Evolutionary conservation across 2,113 vertebrate species (phyloP), one percentile per base, ranked within the genome.

Genomic region (Columbina picui): DNA sequence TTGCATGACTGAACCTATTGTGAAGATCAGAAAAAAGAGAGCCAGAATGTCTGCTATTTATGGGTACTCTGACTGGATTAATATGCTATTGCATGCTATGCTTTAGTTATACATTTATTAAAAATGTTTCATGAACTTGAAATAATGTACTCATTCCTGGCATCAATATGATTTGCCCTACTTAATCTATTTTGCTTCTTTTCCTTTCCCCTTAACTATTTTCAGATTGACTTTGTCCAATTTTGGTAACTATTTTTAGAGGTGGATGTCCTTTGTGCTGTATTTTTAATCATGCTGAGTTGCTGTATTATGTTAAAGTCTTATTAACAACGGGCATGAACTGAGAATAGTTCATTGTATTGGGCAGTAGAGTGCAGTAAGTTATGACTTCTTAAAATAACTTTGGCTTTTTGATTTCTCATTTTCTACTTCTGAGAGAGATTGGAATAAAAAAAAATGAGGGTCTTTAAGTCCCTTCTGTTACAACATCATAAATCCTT

Each of bases 241-340:
- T 79, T 87, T 89, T 47, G 7, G 15, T 83, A 56, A 77, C 74
- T 91, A 61, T 91, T 96, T 96, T 95, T 93, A 95, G 95, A 95
- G 29, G 26, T 50, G 57, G 59, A 57, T 85, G 91, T 94, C 84
- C 60, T 92, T 97, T 94, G 93, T 92, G 80, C 78, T 91, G 41
- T 91, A 95, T 94, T 95, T 96, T 97, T 91, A 96, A 91, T 93
- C 78, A 76, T 85, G 87, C 93, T 86, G 94, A 96, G 50, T 95
- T 91, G 74, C 81, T 93, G 34, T 75, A 90, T 94, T 96, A 85
- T 91, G 82, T 93, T 91, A 93, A 95, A 95, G 53, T 88, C 87
- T 91, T 96, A 96, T 93, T 93, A 95, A 96, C 91, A 87, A 60
- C 78, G 91, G 95, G 73, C 93, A 87, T 14, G 87, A 94, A 91